Evolutionary conservation across 53 echinoderm and acorn worm species (phyloP), one percentile per base, ranked within the genome.

Genomic region (Antedon mediterranea): DNA sequence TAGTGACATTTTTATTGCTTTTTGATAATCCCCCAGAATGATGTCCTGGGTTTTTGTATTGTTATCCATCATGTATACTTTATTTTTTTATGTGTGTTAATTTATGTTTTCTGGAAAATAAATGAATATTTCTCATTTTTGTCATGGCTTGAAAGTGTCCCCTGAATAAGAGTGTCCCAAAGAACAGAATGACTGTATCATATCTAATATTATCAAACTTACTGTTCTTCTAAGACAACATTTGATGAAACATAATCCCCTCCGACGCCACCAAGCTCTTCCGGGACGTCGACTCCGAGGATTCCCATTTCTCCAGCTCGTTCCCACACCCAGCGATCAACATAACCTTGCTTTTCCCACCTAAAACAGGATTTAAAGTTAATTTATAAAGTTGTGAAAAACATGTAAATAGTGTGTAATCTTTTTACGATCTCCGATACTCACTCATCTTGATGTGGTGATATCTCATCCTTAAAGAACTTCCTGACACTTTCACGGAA

Each of bases 201-300:
- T 37, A 11, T 11, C 37, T 6, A 6, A 37, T 6, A 6, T n/a
- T n/a, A n/a, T 37, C 37, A 6, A 37, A 78, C 90, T 84, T 85
- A 87, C 90, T 85, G 90, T 77, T 90, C 90, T 78, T 90, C 87
- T 28, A 74, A 31, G n/a, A 77, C 85, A 27, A 90, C 83, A 8
- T 77, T 44, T 4, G 87, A 74, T 74, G 73, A 77, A 14, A 79
- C 78, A 11, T 85, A 33, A 33, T 90, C 90, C 23, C 83, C 87
- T 72, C 90, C 90, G 32, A 87, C 29, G 3, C 90, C 87, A 0
- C 90, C 87, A 13, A 34, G 34, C 14, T 87, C 87, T 71, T 7
- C 85, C 33, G 90, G 85, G 18, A 79, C 76, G 73, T 71, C 74
- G 28, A 90, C 81, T 29, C 90, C 90, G 20, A 90, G 83, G 31